Evolutionary conservation across 2,113 vertebrate genomes (phyloP), one percentile per base, ranked within the genome.

Genomic region (Labrus mixtus): DNA sequence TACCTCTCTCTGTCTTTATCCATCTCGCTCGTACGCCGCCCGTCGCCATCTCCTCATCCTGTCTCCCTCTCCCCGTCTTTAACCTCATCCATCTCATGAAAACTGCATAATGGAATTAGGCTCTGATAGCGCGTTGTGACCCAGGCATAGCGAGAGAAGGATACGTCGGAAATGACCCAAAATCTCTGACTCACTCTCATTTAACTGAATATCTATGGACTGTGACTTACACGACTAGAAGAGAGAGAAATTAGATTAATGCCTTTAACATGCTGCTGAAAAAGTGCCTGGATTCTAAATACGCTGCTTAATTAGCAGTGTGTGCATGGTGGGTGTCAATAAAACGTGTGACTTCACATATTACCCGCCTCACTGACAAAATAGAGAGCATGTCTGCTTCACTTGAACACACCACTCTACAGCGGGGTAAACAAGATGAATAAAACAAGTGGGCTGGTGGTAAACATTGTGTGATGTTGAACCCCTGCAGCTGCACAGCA

Each of bases 51-150:
- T 76, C 72, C 48, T 69, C 57, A 77, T 82, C 64, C 17, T 54
- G 60, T 60, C 72, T 80, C 76, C 68, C 75, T 76, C 82, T 79
- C 56, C 3, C 85, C 63, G 60, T 87, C 84, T 73, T 81, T 73
- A 76, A 85, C 77, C 87, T 86, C 90, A 87, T 91, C 78, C 64
- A 90, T 90, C 87, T 89, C 81, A 67, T 82, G 78, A 79, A 88
- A 81, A 88, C 81, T 78, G 85, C 90, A 83, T 90, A 90, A 92
- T 90, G 79, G 85, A 86, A 91, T 92, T 86, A 86, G 70, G 76
- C 81, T 89, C 84, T 41, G 75, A 86, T 83, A 71, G 80, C 54
- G 15, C 55, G 29, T 74, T 79, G 75, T 88, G 87, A 90, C 81
- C 89, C 76, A 67, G 78, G 58, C 74, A 39, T 1, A 23, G 68